phyloP scores from a whole-genome alignment of 1,140 invertebrate genomes.

The Archivesica marissinica region DNA sequence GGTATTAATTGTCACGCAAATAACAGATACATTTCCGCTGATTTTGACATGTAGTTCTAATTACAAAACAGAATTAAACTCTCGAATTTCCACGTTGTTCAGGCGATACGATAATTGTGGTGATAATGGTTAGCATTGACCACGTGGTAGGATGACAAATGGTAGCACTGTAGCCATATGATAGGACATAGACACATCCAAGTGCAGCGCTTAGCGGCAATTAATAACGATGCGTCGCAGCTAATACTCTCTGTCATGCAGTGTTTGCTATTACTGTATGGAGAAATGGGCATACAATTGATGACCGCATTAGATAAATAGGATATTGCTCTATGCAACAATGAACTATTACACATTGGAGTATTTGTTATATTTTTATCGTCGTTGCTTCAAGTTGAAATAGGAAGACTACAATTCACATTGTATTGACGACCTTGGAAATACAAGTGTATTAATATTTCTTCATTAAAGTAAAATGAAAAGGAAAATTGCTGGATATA shows the following conservation, averaged over 20 bases:
- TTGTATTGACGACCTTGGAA: no score
- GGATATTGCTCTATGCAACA: no score
- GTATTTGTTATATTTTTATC: no score
- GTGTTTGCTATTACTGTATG: not conserved
- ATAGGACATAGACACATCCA: not conserved
- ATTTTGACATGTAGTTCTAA: slow-evolving; percentile 41
- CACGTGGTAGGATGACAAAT: slow-evolving; percentile 9
- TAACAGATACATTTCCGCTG: slow-evolving; percentile 36
- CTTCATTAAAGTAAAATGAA: no score
- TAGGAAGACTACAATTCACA: no score
- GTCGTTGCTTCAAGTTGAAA: no score
- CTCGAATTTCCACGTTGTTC: slow-evolving; percentile 41
- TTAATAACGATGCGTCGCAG: not conserved
- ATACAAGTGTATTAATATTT: no score
- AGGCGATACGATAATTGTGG: slow-evolving; percentile 43
- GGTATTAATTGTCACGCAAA: slow-evolving; percentile 47
- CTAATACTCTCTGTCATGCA: not conserved
- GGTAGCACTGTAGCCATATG: not conserved
- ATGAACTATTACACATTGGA: no score
- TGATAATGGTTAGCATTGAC: slow-evolving; percentile 34
- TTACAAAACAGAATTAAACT: slow-evolving; percentile 44
- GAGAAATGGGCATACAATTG: no score
- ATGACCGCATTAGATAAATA: no score
- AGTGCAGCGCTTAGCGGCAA: not conserved
- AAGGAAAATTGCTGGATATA: no score